phyloP scores from a whole-genome alignment of 2,797 vertebrate species.

The Dicrostonyx torquatus region DNA sequence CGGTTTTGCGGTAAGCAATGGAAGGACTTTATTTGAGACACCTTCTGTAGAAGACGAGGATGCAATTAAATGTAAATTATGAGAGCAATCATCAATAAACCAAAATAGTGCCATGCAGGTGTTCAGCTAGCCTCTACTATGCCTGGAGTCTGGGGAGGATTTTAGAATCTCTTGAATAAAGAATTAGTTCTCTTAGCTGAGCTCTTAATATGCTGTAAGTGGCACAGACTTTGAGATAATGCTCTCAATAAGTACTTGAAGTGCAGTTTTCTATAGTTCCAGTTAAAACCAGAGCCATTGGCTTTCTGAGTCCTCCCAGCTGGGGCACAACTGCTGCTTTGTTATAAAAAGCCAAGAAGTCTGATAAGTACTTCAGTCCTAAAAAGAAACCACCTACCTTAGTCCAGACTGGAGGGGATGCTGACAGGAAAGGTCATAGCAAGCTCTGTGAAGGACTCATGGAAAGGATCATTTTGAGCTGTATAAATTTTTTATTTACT shows the following conservation, averaged over 20 bases:
- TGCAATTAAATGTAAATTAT: neutral
- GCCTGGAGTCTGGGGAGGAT: neutral
- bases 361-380: neutral
- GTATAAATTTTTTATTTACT: too few relatives aligned
- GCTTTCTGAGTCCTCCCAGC: slow-evolving; percentile 34
- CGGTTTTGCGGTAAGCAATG: neutral
- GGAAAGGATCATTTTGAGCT: neutral
- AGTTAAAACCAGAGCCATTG: slow-evolving; percentile 28
- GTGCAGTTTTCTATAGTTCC: neutral
- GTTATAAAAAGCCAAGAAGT: slow-evolving; percentile 14
- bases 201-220: slow-evolving; percentile 36
- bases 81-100: neutral
- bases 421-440: neutral
- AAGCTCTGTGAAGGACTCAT: neutral
- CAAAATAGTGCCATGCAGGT: neutral
- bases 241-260: neutral
- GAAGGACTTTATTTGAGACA: slow-evolving; percentile 17
- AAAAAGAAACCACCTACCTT: slow-evolving; percentile 22
- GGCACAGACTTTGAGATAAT: slow-evolving; percentile 40
- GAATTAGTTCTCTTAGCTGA: slow-evolving; percentile 32
- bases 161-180: slow-evolving; percentile 37
- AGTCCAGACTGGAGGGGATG: neutral
- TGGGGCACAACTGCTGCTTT: neutral
- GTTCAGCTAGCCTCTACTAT: neutral
- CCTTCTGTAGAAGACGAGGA: neutral